phyloP scores from a whole-genome alignment of 1,140 invertebrate genomes.

The Asobara japonica region DNA sequence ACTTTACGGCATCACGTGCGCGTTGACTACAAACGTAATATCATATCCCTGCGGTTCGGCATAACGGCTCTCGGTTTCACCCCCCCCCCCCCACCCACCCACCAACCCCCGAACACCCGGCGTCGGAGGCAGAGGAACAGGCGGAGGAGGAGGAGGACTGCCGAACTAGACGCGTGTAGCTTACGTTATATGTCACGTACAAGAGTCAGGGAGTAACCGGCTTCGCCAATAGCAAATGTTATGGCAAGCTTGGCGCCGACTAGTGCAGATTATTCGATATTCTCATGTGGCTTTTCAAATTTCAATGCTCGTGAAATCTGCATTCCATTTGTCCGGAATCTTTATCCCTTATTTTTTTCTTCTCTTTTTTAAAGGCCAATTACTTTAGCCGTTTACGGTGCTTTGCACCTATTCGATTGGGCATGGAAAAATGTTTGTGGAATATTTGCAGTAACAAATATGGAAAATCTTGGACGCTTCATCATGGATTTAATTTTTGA shows the following conservation, averaged over 20 bases:
- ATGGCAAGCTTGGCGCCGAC: not conserved
- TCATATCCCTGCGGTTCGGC: slow-evolving; percentile 8
- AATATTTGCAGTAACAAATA: too few relatives aligned
- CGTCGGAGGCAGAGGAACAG: not conserved
- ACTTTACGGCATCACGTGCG: slow-evolving; percentile 1
- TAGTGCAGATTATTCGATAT: not conserved
- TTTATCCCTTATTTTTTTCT: too few relatives aligned
- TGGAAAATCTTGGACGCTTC: too few relatives aligned
- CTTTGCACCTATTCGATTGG: too few relatives aligned
- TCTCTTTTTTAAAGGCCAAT: too few relatives aligned
- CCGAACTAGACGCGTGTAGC: slow-evolving; percentile 1
- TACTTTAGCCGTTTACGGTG: too few relatives aligned
- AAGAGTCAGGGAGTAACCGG: not conserved
- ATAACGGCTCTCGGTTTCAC: not conserved
- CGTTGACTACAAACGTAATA: slow-evolving; percentile 10
- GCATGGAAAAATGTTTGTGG: too few relatives aligned
- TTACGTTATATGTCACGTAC: slow-evolving; percentile 11
- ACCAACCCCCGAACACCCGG: not conserved
- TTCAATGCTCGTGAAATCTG: not conserved
- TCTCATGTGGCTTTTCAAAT: not conserved
- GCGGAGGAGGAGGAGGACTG: not conserved
- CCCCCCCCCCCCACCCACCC: not conserved
- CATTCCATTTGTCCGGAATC: not conserved
- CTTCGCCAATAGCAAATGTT: slow-evolving; percentile 1
- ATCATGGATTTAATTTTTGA: too few relatives aligned